Base-by-base conservation (phyloP, 2,797 vertebrate species). In the Linurgus olivaceus region DNA sequence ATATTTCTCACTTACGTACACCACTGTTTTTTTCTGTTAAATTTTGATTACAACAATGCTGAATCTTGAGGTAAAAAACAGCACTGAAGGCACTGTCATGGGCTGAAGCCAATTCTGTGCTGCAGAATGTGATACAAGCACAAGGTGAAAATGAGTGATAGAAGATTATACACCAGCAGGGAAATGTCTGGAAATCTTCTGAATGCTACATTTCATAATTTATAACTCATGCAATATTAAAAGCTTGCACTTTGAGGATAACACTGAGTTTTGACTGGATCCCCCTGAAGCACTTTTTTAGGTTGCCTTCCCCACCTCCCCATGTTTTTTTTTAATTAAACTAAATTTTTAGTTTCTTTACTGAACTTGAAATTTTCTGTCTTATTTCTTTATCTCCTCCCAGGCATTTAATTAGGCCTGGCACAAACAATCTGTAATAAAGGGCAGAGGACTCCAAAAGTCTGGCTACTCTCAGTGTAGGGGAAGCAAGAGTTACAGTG, bases 231-330 rank as follows among this genome's bases (percentile, higher is more conserved):
- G 6, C 20, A 81, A 44, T 81, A 75, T 80, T 86, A 51, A 80
- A 94, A 68, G 13, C 12, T 68, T 65, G 58, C 29, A 26, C 47
- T 77, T 88, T 77, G 61, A 77, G 38, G 28, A 25, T 65, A 77
- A 54, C 0, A 2, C 5, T 45, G 3, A 10, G 76, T 91, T 74
- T 59, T 45, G 23, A 38, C 17, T 77, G 24, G 14, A 74, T 45
- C 13, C 7, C 12, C 48, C 45, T 45, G 28, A 83, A 83, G 19
- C 40, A 54, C 17, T 35, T 44, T 78, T 54, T 62, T 42, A 3
- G 0, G 7, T 44, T 38, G 28, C 2, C 11, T 35, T 33, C 17
- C 38, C 37, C 7, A 1, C 0, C 1, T 1, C 29, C 0, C 1
- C 1, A 1, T 1, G 0, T 37, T 14, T 31, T 80, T 80, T 33